Evolutionary conservation across 2,888 invertebrate genomes (phyloP).

Genomic region (Lithophane semibrunnea): DNA sequence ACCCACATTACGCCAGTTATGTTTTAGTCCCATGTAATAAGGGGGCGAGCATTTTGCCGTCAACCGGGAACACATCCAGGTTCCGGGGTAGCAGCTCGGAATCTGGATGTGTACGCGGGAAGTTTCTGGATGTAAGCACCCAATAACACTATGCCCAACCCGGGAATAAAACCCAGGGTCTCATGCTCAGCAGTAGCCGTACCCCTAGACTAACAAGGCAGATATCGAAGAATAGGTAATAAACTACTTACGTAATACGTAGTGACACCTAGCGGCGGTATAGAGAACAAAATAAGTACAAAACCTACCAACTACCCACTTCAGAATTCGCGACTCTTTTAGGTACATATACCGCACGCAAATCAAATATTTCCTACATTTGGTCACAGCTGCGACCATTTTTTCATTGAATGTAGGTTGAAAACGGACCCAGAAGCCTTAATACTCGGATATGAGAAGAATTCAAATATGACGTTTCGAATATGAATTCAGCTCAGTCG

Average conservation of each 20-base stretch:
- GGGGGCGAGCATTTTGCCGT: too few relatives aligned
- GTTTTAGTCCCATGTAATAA: too few relatives aligned
- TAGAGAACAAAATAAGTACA: neutral
- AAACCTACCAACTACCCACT: neutral
- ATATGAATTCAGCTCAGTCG: constrained; percentile 37
- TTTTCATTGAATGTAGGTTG: constrained; percentile 45
- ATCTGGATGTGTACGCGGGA: too few relatives aligned
- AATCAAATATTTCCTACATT: constrained; percentile 50
- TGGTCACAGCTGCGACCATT: constrained; percentile 53
- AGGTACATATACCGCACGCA: constrained; percentile 17
- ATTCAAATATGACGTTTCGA: constrained; percentile 51
- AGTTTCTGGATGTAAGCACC: too few relatives aligned
- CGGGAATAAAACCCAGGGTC: too few relatives aligned
- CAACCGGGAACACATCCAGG: too few relatives aligned
- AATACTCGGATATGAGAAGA: constrained; percentile 50
- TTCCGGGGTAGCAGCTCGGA: too few relatives aligned
- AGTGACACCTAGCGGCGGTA: neutral
- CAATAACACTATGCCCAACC: too few relatives aligned
- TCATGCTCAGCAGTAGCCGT: too few relatives aligned
- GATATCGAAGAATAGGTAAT: neutral
- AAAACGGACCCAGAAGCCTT: constrained; percentile 36
- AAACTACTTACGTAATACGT: neutral
- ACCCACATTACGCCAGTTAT: too few relatives aligned
- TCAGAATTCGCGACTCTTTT: constrained; percentile 6
- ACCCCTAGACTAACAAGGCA: too few relatives aligned